Evolutionary conservation across 2,797 vertebrate species (phyloP).

Genomic region (Chloroceryle amazona): DNA sequence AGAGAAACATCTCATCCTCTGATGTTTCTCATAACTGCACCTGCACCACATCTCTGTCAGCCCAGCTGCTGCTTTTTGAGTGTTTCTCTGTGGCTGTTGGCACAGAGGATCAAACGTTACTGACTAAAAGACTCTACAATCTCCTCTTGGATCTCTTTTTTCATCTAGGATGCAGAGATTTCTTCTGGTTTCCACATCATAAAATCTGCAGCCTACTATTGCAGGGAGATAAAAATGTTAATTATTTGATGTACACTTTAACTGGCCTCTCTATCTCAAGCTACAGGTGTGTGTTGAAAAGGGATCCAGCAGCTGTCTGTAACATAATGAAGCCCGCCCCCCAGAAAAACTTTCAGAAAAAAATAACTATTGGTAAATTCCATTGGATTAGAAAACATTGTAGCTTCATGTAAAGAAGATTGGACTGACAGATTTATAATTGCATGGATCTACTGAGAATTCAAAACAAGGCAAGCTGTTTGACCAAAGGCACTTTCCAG

Average conservation of each 20-base stretch:
- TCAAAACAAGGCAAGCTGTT: not conserved
- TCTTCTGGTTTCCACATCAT: not conserved
- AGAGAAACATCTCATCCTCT: not conserved
- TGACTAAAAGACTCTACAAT: not conserved
- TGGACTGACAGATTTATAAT: conserved; percentile 10
- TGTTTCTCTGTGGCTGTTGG: not conserved
- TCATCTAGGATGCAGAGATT: not conserved
- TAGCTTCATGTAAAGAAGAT: not conserved
- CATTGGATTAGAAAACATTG: not conserved
- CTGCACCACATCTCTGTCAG: not conserved
- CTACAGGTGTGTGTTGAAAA: not conserved
- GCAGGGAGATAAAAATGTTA: not conserved
- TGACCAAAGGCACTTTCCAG: not conserved
- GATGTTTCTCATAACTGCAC: not conserved
- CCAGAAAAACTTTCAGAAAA: not conserved
- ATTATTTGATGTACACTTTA: not conserved
- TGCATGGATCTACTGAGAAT: not conserved
- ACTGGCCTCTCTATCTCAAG: not conserved
- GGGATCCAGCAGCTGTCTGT: not conserved
- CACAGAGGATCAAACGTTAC: not conserved
- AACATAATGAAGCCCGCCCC: not conserved
- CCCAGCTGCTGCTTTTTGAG: not conserved
- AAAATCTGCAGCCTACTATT: not conserved
- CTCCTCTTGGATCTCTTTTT: not conserved
- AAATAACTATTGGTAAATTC: not conserved